phyloP scores from a whole-genome alignment of 2,797 vertebrate genomes.

The Lophius americanus region DNA sequence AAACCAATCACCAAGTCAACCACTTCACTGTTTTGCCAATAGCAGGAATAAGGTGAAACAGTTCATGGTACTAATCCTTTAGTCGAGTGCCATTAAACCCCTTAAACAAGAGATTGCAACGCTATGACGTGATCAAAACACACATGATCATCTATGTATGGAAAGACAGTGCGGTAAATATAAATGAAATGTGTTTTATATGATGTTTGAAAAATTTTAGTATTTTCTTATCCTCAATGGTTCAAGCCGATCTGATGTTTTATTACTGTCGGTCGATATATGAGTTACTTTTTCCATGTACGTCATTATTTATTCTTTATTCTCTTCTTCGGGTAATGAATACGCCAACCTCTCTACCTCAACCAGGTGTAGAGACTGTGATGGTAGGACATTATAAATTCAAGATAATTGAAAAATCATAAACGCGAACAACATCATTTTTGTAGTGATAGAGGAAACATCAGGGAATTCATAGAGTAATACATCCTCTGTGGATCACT shows the following conservation, averaged over 20 bases:
- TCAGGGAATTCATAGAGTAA: too few relatives aligned
- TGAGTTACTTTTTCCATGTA: not conserved
- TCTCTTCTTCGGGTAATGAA: too few relatives aligned
- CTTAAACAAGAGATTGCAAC: not conserved
- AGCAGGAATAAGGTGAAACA: not conserved
- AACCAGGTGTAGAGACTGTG: not conserved
- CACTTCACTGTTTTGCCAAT: not conserved
- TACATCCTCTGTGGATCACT: not conserved
- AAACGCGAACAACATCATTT: not conserved
- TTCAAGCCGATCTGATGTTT: too few relatives aligned
- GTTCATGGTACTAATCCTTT: not conserved
- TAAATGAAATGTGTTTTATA: too few relatives aligned
- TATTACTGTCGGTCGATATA: not conserved
- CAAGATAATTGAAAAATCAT: too few relatives aligned
- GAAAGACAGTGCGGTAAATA: not conserved
- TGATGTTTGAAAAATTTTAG: too few relatives aligned
- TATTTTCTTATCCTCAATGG: too few relatives aligned
- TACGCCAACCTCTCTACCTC: not conserved
- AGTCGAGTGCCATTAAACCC: not conserved
- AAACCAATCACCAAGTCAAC: not conserved
- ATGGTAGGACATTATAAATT: too few relatives aligned
- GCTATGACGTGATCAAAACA: not conserved
- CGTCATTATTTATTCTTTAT: too few relatives aligned
- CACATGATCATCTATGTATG: not conserved
- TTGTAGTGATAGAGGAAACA: not conserved